A percentile compares a stretch with the other conserved stretches of the same genome.
Conservation (phyloP, 2,888 invertebrate species). For the Sarcophaga caerulescens region DNA sequence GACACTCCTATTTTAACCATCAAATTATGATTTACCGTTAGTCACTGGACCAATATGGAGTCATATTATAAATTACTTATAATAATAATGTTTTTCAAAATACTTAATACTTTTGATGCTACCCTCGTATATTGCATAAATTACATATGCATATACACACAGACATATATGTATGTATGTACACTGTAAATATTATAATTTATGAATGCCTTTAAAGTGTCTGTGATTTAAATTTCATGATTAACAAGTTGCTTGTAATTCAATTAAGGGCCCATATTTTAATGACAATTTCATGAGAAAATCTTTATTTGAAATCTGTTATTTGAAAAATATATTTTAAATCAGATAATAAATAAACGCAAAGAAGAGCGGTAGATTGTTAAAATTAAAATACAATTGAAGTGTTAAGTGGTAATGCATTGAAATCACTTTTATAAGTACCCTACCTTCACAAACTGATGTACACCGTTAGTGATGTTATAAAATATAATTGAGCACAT, state of each 20-base stretch:
- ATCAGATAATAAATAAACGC: background rate
- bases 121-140: background rate
- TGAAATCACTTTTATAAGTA: background rate
- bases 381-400: background rate
- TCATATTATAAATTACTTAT: too few relatives aligned
- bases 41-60: too few relatives aligned
- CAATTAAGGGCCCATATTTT: slow-evolving; percentile 56
- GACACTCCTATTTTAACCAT: too few relatives aligned
- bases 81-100: too few relatives aligned
- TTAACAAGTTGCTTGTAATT: slow-evolving; percentile 65
- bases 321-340: background rate
- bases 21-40: too few relatives aligned
- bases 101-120: too few relatives aligned
- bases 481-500: too few relatives aligned
- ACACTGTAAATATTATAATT: slow-evolving; percentile 1
- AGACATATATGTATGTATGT: background rate
- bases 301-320: background rate
- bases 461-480: too few relatives aligned
- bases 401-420: background rate
- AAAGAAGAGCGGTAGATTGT: background rate
- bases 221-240: slow-evolving; percentile 52
- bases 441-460: background rate
- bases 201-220: slow-evolving; percentile 25
- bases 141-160: background rate
- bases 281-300: background rate